Percentiles rank a stretch among this genome's conserved stretches.
These are phyloP conservation scores for Psettodes erumei DNA, from an alignment of 2,113 vertebrate species.

Conservation along the genomic window DNA sequence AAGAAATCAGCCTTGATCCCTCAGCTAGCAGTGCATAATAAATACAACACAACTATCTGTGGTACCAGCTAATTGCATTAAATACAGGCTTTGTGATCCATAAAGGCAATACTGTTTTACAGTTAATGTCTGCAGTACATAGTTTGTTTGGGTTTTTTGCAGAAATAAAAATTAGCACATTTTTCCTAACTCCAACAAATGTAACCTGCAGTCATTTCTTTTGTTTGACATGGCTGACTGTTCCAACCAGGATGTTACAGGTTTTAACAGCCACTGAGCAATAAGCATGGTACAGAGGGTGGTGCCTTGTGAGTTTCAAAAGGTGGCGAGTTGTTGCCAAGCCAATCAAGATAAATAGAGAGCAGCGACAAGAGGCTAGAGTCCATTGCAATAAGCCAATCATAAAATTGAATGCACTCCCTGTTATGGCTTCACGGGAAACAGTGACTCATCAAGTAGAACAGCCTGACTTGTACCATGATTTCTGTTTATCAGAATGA, in stretches of 20 bases:
- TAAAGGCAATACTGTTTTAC: neutral
- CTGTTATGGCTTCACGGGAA: slow-evolving; percentile 32
- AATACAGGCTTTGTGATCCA: neutral
- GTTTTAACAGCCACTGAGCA: slow-evolving; percentile 15
- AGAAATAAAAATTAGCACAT: neutral
- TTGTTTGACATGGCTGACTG: neutral
- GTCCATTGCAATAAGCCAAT: slow-evolving; percentile 65
- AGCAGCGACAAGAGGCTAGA: slow-evolving; percentile 62
- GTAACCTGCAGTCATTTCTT: neutral
- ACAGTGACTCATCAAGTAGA: slow-evolving; percentile 20
- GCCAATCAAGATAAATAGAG: slow-evolving; percentile 52
- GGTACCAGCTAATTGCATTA: neutral
- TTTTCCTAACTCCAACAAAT: neutral
- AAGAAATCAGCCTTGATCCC: slow-evolving; percentile 70
- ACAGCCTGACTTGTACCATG: slow-evolving; percentile 22
- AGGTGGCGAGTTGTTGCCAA: slow-evolving; percentile 21
- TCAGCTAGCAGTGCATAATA: slow-evolving; percentile 25
- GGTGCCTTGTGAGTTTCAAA: slow-evolving; percentile 20
- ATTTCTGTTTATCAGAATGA: slow-evolving; percentile 9
- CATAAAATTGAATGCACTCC: slow-evolving; percentile 58
- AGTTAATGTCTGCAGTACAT: neutral
- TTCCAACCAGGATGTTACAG: slow-evolving; percentile 9
- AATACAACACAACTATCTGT: neutral
- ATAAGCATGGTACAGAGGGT: slow-evolving; percentile 13
- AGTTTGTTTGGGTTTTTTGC: neutral